Evolutionary conservation across 2,797 vertebrate species (phyloP).

Genomic region (Limosa lapponica): DNA sequence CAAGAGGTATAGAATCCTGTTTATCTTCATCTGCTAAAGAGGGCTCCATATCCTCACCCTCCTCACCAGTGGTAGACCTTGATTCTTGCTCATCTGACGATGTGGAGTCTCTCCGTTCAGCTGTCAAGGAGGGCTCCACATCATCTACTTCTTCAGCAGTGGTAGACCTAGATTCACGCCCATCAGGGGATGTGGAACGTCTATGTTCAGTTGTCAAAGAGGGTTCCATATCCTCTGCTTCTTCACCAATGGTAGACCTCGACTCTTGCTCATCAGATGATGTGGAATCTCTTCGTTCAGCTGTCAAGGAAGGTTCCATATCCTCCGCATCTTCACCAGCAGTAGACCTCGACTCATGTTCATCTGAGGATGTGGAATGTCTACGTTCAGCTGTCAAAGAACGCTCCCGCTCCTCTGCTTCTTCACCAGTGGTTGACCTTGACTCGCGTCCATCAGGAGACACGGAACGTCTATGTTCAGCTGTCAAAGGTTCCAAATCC

Average conservation of each 20-base stretch:
- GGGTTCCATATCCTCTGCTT: conserved; percentile 35
- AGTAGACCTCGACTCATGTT: conserved; percentile 36
- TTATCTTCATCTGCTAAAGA: conserved; percentile 55
- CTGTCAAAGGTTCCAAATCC: background rate
- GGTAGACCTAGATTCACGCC: conserved; percentile 44
- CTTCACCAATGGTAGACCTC: conserved; percentile 42
- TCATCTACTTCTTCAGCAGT: conserved; percentile 58
- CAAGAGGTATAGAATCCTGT: conserved; percentile 37
- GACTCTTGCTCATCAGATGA: conserved; percentile 69
- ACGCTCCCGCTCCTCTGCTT: conserved; percentile 37
- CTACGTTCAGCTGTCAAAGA: conserved; percentile 33
- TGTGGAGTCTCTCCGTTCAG: conserved; percentile 43
- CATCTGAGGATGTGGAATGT: conserved; percentile 55
- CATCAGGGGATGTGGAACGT: conserved; percentile 38
- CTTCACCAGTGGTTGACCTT: conserved; percentile 42
- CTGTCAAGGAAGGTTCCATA: conserved; percentile 69
- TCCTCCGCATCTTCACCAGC: conserved; percentile 55
- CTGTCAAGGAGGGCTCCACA: conserved; percentile 22
- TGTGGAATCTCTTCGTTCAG: conserved; percentile 75
- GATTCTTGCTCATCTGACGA: conserved; percentile 50
- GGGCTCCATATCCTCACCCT: conserved; percentile 3
- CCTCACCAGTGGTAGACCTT: conserved; percentile 49
- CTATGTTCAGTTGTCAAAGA: conserved; percentile 35
- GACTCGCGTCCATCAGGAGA: conserved; percentile 59
- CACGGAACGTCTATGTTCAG: background rate